These are phyloP conservation scores for Geotrupes spiniger DNA, from an alignment of 2,888 invertebrate species.

Conservation along the genomic window DNA sequence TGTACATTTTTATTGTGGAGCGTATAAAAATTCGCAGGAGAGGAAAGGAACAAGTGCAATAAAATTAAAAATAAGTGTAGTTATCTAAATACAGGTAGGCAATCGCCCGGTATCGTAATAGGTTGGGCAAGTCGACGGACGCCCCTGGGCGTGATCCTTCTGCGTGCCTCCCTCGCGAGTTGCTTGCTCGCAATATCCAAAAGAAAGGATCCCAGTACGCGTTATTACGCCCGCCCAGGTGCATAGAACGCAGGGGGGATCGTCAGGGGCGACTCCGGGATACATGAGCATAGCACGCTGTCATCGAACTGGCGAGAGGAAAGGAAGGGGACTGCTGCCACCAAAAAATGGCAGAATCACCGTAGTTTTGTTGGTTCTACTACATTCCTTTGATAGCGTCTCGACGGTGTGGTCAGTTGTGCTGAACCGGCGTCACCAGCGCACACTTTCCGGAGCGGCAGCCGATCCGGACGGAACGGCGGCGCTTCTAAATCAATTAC, in stretches of 20 bases:
- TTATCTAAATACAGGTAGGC: conserved; percentile 32
- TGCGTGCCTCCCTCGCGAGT: conserved; percentile 22
- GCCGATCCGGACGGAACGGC: conserved; percentile 11
- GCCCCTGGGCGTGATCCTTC: conserved; percentile 28
- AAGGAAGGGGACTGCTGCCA: conserved; percentile 30
- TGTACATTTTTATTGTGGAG: conserved; percentile 21
- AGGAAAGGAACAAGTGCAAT: conserved; percentile 26
- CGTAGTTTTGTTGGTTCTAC: conserved; percentile 25
- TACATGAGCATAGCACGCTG: conserved; percentile 46
- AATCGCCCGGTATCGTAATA: conserved; percentile 26
- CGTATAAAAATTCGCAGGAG: conserved; percentile 26
- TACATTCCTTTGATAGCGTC: conserved; percentile 58
- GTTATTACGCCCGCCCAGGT: conserved; percentile 53
- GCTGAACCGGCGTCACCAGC: conserved; percentile 50
- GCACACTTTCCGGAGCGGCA: conserved; percentile 23
- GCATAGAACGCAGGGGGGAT: conserved; percentile 49
- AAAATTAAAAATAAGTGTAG: conserved; percentile 30
- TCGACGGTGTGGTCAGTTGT: conserved; percentile 56
- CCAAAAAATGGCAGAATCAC: conserved; percentile 46
- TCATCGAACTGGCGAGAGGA: conserved; percentile 39
- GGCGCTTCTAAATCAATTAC: conserved; percentile 56
- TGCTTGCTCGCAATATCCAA: conserved; percentile 26
- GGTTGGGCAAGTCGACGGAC: conserved; percentile 24
- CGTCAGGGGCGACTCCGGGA: conserved; percentile 29
- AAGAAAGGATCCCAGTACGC: conserved; percentile 35